Conservation (phyloP, 2,888 invertebrate genomes). For the Cephus nigrinus region DNA sequence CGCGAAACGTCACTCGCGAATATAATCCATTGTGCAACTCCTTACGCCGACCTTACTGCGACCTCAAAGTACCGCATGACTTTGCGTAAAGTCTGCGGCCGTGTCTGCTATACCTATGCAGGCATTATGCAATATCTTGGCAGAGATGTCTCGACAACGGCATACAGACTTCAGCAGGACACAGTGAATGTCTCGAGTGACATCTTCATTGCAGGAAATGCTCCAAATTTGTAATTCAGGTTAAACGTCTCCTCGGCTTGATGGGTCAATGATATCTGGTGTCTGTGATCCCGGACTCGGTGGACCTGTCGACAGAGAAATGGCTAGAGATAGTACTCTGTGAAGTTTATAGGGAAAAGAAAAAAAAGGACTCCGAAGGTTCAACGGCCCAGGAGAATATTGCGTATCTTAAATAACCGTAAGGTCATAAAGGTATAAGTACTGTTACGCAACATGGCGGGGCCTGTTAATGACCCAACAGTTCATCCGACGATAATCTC, state of each 20-base stretch:
- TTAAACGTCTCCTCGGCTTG: background rate
- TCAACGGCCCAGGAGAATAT: background rate
- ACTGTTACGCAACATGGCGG: conserved; percentile 27
- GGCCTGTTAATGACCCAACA: conserved; percentile 14
- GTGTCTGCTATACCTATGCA: background rate
- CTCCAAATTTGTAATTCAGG: background rate
- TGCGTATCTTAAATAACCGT: background rate
- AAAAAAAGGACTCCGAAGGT: background rate
- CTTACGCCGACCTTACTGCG: conserved; percentile 23
- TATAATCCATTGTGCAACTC: conserved; percentile 5
- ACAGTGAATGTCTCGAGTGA: background rate
- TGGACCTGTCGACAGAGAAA: background rate
- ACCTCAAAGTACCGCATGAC: conserved; percentile 24
- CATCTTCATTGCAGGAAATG: background rate
- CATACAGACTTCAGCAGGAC: background rate
- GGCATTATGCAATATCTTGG: background rate
- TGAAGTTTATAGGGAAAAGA: background rate
- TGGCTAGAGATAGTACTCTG: background rate
- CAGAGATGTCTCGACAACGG: background rate
- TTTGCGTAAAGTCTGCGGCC: conserved; percentile 17
- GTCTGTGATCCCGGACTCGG: background rate
- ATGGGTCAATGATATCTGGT: background rate
- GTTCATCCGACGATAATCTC: background rate
- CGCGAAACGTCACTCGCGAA: background rate
- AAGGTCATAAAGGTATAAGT: conserved; percentile 26